Conservation (phyloP, 2,797 vertebrate species). For the Argya squamiceps region DNA sequence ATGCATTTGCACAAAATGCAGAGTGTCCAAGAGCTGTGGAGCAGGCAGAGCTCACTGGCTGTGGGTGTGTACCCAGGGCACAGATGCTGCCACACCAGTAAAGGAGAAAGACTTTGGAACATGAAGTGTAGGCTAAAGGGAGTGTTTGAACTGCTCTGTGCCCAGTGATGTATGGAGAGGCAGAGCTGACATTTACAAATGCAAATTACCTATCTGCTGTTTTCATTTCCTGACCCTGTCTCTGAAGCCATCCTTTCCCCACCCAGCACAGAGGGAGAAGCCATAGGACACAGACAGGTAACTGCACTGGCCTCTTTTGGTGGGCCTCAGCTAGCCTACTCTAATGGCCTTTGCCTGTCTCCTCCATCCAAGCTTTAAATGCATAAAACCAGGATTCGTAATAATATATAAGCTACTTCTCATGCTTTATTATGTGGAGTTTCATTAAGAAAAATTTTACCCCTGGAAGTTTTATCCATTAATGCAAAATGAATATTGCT, state of each 20-base stretch:
- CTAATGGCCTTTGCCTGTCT: background rate
- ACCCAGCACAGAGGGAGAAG: background rate
- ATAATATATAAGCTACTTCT: background rate
- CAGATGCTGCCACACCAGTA: background rate
- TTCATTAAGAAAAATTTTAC: background rate
- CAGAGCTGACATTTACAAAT: background rate
- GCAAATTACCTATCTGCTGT: background rate
- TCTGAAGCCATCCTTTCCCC: background rate
- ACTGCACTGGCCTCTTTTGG: background rate
- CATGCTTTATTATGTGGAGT: background rate
- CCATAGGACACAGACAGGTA: background rate
- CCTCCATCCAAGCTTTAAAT: background rate
- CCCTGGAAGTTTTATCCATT: background rate
- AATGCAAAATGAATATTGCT: background rate
- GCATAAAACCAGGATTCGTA: background rate
- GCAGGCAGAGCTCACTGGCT: background rate
- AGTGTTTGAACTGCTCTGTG: background rate
- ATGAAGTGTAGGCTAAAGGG: background rate
- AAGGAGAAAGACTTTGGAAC: background rate
- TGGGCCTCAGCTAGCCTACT: background rate
- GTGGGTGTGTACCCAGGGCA: background rate
- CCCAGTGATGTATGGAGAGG: background rate
- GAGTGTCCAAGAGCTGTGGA: background rate
- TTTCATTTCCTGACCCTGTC: background rate
- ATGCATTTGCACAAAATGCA: background rate